These are phyloP conservation scores for Eupithecia tripunctaria DNA, from an alignment of 2,888 invertebrate species.

Conservation along the genomic window DNA sequence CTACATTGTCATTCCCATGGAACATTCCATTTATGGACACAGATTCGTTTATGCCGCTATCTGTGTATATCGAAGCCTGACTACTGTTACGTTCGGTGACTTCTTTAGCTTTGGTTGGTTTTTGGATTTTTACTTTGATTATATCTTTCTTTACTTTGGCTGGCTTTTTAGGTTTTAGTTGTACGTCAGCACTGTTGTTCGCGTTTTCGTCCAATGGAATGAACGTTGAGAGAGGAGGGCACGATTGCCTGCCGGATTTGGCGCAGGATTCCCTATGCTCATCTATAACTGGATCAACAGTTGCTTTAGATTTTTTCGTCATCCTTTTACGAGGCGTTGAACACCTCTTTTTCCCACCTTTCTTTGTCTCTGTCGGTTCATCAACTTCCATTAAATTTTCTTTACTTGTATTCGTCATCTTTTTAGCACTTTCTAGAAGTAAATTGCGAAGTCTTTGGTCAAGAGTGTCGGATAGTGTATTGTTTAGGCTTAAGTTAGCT, in stretches of 20 bases:
- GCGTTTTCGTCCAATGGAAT: slow-evolving; percentile 42
- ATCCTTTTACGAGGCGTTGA: slow-evolving; percentile 66
- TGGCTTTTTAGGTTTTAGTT: slow-evolving; percentile 42
- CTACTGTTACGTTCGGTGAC: slow-evolving; percentile 37
- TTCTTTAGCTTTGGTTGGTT: slow-evolving; percentile 51
- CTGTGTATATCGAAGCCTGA: slow-evolving; percentile 53
- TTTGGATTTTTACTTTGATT: slow-evolving; percentile 75
- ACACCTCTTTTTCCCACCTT: slow-evolving; percentile 57
- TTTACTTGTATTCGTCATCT: slow-evolving; percentile 45
- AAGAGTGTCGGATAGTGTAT: slow-evolving; percentile 63
- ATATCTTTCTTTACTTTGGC: slow-evolving; percentile 68
- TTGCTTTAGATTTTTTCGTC: slow-evolving; percentile 48
- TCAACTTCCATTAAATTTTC: slow-evolving; percentile 48
- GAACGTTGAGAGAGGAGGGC: slow-evolving; percentile 60
- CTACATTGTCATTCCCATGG: slow-evolving; percentile 59
- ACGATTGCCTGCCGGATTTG: slow-evolving; percentile 60
- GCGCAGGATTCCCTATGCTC: slow-evolving; percentile 65
- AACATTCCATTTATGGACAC: slow-evolving; percentile 48
- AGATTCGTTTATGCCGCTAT: slow-evolving; percentile 67
- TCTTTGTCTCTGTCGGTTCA: slow-evolving; percentile 38
- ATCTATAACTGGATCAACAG: slow-evolving; percentile 59
- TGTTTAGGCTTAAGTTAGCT: slow-evolving; percentile 57
- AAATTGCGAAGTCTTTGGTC: slow-evolving; percentile 64
- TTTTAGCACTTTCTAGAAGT: slow-evolving; percentile 72
- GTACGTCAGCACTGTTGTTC: slow-evolving; percentile 41